A percentile compares a stretch with the other conserved stretches of the same genome.
Conservation (phyloP, 1,140 invertebrate genomes). For the Dermatophagoides farinae region DNA sequence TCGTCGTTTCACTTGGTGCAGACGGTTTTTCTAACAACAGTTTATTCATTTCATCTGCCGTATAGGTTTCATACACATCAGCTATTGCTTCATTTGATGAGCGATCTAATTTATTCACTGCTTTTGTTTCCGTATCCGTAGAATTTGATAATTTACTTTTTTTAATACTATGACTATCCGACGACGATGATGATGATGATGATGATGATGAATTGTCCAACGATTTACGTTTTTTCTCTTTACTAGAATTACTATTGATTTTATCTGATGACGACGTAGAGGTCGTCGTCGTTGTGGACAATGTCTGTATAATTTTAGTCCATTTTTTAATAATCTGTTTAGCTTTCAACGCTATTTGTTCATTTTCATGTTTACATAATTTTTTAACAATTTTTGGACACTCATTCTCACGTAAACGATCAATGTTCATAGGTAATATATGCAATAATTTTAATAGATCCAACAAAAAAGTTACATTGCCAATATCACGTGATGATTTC, state of each 20-base stretch:
- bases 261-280: background rate
- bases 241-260: background rate
- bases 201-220: background rate
- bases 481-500: conserved; percentile 51
- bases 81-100: background rate
- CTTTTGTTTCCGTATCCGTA: background rate
- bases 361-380: conserved; percentile 25
- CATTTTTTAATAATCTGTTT: conserved; percentile 14
- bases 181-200: background rate
- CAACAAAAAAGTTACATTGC: conserved; percentile 57
- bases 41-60: background rate
- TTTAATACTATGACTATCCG: background rate
- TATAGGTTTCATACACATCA: background rate
- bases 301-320: conserved; percentile 7
- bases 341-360: conserved; percentile 12
- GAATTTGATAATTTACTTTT: background rate
- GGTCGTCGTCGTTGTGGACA: background rate
- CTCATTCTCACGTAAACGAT: conserved; percentile 67
- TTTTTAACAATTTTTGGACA: conserved; percentile 74
- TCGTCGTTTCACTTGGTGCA: background rate
- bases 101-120: background rate
- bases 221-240: background rate
- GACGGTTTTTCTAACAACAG: background rate
- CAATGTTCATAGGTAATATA: conserved; percentile 64
- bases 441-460: conserved; percentile 63